Base-by-base conservation (phyloP, 2,888 invertebrate species). In the Carpatolechia fugitivella region DNA sequence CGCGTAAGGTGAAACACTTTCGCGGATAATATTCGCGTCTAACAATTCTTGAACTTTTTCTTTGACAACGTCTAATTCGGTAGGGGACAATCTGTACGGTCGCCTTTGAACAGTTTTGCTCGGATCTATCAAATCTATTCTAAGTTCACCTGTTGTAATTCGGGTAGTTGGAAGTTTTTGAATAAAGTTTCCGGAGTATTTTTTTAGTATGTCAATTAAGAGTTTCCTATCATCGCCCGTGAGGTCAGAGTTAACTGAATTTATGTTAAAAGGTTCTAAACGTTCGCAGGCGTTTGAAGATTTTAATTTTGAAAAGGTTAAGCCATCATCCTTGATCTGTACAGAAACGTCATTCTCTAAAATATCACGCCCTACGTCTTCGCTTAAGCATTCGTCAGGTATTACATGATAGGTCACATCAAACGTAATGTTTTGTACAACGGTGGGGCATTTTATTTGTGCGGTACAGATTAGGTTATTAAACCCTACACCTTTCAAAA, bases 21-120 rank as follows among this genome's bases (percentile, higher is more conserved):
- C 52, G 6, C 52, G 46, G 11, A 41, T 54, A 5, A 54, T 47
- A 1, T 18, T 38, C 10, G 29, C 20, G 20, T 54, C 41, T 8
- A 46, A 30, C 11, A 48, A 20, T 6, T 35, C 33, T 35, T 41
- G 38, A 14, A 49, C 41, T 10, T 47, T 47, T 20, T 47, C 47
- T 13, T 30, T 47, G 13, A 47, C 30, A 10, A 47, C 13, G 29
- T 47, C 30, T 47, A 30, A 30, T 30, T 47, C 47, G 1, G 24
- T 10, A 3, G 31, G 47, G 6, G 47, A 29, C 11, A 47, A 20
- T 11, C 30, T 6, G n/a, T 47, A 47, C n/a, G 47, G 47, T 13
- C 47, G 16, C 14, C 47, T n/a, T 47, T 47, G 47, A 7, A 47
- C 47, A 11, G 30, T 30, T 30, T 47, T 47, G 6, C 30, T 29